Evolutionary conservation across 2,113 vertebrate species (phyloP).

Genomic region (Chamaetylas fuelleborni): DNA sequence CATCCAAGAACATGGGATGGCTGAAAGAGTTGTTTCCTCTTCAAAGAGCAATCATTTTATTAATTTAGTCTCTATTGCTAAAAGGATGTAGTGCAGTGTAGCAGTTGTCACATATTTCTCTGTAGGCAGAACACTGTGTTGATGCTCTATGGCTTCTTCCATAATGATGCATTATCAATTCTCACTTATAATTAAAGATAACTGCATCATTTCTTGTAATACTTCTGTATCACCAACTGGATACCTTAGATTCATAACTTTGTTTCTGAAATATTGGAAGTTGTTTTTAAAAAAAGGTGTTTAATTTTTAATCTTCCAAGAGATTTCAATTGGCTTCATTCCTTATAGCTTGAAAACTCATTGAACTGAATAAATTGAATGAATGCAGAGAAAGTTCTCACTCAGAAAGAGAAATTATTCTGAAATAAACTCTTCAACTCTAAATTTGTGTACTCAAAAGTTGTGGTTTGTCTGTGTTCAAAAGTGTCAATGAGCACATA

Average conservation of each 20-base stretch:
- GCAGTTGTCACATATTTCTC: not conserved
- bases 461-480: not conserved
- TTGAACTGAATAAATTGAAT: not conserved
- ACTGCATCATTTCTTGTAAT: not conserved
- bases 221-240: not conserved
- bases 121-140: not conserved
- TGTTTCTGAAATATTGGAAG: not conserved
- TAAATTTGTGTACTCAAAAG: not conserved
- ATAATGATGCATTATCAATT: not conserved
- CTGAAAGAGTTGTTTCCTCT: not conserved
- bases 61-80: not conserved
- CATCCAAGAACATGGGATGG: not conserved
- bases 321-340: not conserved
- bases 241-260: not conserved
- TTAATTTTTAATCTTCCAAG: not conserved
- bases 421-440: not conserved
- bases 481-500: not conserved
- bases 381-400: not conserved
- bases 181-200: not conserved
- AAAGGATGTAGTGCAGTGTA: not conserved
- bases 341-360: not conserved
- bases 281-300: not conserved
- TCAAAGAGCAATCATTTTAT: not conserved
- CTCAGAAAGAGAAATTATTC: not conserved
- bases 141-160: not conserved